phyloP scores from a whole-genome alignment of 2,797 vertebrate genomes.

The Pyrrhura leucotis region DNA sequence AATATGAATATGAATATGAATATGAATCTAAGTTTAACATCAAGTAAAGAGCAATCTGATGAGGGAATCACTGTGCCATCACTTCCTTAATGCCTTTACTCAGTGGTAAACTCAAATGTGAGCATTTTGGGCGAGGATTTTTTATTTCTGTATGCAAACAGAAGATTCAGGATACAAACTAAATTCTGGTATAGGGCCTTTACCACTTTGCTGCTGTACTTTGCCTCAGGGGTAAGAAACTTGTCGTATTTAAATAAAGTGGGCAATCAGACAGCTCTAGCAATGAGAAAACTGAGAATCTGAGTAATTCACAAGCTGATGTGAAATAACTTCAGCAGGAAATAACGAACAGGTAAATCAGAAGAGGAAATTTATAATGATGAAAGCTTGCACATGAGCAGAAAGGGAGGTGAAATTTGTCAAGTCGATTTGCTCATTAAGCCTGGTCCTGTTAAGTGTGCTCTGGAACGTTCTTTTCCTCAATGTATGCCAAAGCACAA shows the following conservation, averaged over 20 bases:
- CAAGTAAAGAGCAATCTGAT: neutral
- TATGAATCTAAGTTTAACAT: neutral
- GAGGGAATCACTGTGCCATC: neutral
- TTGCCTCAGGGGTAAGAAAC: neutral
- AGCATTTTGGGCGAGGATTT: neutral
- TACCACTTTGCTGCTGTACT: neutral
- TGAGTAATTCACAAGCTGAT: neutral
- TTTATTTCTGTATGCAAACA: neutral
- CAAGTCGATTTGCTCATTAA: neutral
- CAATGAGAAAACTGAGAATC: neutral
- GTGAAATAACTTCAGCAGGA: neutral
- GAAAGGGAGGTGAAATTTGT: neutral
- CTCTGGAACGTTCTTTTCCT: neutral
- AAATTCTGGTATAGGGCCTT: neutral
- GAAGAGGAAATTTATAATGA: neutral
- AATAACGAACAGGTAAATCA: neutral
- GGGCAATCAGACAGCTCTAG: neutral
- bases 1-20: neutral
- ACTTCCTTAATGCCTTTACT: neutral
- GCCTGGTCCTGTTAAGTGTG: neutral
- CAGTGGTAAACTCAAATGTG: neutral
- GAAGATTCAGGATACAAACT: neutral
- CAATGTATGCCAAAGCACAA: conserved; percentile 3
- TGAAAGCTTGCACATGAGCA: neutral
- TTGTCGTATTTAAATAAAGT: neutral